Base-by-base conservation (phyloP, 2,113 vertebrate species). In the Clarias gariepinus region DNA sequence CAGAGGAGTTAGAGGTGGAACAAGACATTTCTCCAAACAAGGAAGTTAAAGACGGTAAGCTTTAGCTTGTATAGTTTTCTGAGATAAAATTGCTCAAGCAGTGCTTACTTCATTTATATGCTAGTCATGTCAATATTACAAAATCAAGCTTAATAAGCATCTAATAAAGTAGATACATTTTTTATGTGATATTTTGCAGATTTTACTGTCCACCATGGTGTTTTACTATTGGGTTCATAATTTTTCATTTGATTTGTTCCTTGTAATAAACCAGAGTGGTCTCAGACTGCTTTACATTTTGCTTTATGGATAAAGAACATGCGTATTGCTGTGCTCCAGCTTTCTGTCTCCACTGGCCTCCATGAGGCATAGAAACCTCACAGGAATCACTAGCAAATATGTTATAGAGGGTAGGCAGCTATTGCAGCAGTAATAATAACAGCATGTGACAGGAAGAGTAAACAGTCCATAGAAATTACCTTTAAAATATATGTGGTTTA, bases 1-100 rank as follows among this genome's bases (percentile, higher is more conserved):
- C 86, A 41, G 95, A 96, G 36, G 95, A 95, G 81, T 94, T 88
- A 55, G 95, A 95, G 0, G 92, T 79, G 15, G 95, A 94, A 16
- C 25, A 89, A 12, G 94, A 95, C 25, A 78, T 61, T 53, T 84
- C 61, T 18, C 87, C 74, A 8, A 47, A 76, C 61, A 94, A 90
- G 90, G 92, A 83, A 23, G 18, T 60, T 69, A 94, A 89, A 90
- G 92, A 94, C 1, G 92, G 94, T 94, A 84, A 66, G 87, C 81
- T 61, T 57, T 71, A 8, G 10, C 33, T 11, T 73, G 30, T 8
- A 41, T 33, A 10, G 30, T 73, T 73, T 41, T 41, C 69, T 73
- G 30, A 5, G 15, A 53, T 76, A 0, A 52, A 76, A 52, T n/a
- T 55, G 7, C 23, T 55, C 74, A 16, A 53, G 41, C 13, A 1